Evolutionary conservation across 2,888 invertebrate species (phyloP).

Genomic region (Philereme transversata): DNA sequence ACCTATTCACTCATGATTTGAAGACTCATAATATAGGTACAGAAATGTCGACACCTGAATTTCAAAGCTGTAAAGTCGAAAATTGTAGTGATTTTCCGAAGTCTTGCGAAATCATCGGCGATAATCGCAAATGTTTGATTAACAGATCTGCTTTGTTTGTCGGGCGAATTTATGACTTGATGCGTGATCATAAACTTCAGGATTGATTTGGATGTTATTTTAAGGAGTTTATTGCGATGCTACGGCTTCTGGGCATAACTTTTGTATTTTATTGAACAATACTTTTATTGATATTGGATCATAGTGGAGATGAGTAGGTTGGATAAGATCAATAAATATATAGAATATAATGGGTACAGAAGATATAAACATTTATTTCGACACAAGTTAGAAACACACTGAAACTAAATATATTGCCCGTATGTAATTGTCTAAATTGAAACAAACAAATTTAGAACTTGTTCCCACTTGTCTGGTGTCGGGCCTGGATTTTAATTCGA

Average conservation of each 20-base stretch:
- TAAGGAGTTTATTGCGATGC: constrained; percentile 26
- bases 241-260: constrained; percentile 22
- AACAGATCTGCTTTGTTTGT: constrained; percentile 31
- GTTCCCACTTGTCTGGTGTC: constrained; percentile 20
- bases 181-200: constrained; percentile 29
- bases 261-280: constrained; percentile 24
- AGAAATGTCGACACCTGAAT: constrained; percentile 15
- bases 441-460: not conserved
- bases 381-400: too few species aligned
- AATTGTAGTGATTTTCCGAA: constrained; percentile 8
- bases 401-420: too few species aligned
- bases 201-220: constrained; percentile 31
- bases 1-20: too few species aligned
- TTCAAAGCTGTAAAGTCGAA: constrained; percentile 2
- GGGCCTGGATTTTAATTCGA: constrained; percentile 5
- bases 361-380: too few species aligned
- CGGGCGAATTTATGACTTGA: constrained; percentile 27
- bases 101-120: constrained; percentile 14
- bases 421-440: too few species aligned
- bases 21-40: not conserved
- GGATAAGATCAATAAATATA: not conserved
- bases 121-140: constrained; percentile 34
- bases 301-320: constrained; percentile 13
- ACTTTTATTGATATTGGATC: constrained; percentile 25
- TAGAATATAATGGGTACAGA: too few species aligned